phyloP scores from a whole-genome alignment of 2,797 vertebrate genomes.

The Hapalemur alaotrensis region DNA sequence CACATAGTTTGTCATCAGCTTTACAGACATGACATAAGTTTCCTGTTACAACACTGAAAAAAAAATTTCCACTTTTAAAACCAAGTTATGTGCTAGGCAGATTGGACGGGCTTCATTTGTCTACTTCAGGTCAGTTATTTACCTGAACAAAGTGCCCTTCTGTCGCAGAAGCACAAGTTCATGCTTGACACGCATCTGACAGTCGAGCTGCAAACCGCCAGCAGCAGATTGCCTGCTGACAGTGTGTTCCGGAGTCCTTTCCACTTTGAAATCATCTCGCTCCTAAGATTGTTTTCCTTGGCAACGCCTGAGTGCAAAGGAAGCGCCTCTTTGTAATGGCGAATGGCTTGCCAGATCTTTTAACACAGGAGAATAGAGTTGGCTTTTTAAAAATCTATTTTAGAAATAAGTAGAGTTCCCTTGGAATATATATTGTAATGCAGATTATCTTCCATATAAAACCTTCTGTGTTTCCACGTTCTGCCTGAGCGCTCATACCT shows the following conservation, averaged over 20 bases:
- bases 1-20: not conserved
- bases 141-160: slow-evolving; percentile 50
- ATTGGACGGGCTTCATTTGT: slow-evolving; percentile 48
- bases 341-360: slow-evolving; percentile 67
- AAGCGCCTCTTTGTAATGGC: slow-evolving; percentile 51
- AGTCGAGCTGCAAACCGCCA: slow-evolving; percentile 36
- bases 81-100: not conserved
- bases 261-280: slow-evolving; percentile 64
- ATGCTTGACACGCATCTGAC: slow-evolving; percentile 68
- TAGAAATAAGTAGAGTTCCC: not conserved
- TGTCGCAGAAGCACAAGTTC: slow-evolving; percentile 63
- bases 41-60: slow-evolving; percentile 46
- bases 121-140: slow-evolving; percentile 49
- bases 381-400: slow-evolving; percentile 44
- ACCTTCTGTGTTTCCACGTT: not conserved
- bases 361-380: slow-evolving; percentile 52
- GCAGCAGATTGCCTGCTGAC: slow-evolving; percentile 73
- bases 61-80: slow-evolving; percentile 50
- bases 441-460: not conserved
- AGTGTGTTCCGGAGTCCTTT: slow-evolving; percentile 62
- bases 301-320: slow-evolving; percentile 65
- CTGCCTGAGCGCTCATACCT: not conserved
- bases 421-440: not conserved
- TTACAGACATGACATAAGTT: slow-evolving; percentile 34
- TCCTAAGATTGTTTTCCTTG: slow-evolving; percentile 59